Conservation (phyloP, 2,113 vertebrate genomes). For the Ia io region DNA sequence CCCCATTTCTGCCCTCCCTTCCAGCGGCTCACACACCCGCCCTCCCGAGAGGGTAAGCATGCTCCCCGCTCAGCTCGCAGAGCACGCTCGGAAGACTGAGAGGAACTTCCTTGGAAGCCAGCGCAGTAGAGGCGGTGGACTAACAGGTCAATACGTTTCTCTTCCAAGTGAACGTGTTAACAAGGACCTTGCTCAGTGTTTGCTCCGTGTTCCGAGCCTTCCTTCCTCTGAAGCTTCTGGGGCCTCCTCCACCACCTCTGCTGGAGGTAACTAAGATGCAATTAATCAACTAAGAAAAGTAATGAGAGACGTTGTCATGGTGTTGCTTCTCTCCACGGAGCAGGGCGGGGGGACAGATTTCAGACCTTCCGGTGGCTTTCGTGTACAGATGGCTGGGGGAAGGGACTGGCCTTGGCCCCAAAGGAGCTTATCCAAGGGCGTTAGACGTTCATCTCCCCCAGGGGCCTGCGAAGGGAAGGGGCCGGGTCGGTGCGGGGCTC, state of each 20-base stretch:
- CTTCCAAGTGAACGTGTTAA: no score
- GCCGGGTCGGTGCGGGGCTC: not conserved
- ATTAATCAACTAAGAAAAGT: not conserved
- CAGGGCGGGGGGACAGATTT: not conserved
- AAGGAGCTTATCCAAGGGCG: not conserved
- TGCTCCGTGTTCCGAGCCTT: no score
- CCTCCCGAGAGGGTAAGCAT: not conserved
- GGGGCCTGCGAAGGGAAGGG: not conserved
- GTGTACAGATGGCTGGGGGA: not conserved
- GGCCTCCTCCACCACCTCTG: not conserved
- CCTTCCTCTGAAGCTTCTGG: not conserved
- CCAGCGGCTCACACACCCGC: not conserved
- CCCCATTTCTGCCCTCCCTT: not conserved
- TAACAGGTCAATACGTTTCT: no score
- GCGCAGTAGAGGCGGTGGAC: no score
- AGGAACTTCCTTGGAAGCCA: not conserved
- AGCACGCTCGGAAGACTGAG: not conserved
- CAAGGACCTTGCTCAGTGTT: no score
- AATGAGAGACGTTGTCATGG: not conserved
- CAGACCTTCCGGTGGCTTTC: not conserved
- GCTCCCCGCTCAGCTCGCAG: not conserved
- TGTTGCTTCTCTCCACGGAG: not conserved
- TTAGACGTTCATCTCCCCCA: not conserved
- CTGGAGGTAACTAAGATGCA: not conserved
- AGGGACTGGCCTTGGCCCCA: not conserved